These are phyloP conservation scores for Sebastiscus tertius DNA, from an alignment of 2,797 vertebrate species.

Conservation along the genomic window DNA sequence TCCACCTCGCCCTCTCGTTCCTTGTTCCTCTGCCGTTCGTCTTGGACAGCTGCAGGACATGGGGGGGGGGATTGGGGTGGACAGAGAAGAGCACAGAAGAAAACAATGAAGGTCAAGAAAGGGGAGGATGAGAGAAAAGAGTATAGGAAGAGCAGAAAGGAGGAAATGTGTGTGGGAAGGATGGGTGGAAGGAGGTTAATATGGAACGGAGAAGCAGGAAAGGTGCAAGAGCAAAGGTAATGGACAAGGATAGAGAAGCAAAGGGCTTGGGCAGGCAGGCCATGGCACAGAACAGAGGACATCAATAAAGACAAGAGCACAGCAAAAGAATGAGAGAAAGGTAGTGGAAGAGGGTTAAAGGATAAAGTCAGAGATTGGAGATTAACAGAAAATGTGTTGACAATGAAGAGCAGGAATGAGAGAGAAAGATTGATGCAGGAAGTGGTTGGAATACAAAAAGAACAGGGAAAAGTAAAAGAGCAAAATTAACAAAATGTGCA, in stretches of 20 bases:
- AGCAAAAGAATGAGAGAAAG: background rate
- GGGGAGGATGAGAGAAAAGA: conserved; percentile 5
- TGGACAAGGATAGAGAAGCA: background rate
- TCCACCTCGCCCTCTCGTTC: conserved; percentile 89
- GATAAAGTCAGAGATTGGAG: background rate
- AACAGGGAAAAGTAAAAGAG: background rate
- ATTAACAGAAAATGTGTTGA: background rate
- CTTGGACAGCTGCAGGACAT: conserved; percentile 87
- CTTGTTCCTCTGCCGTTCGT: conserved; percentile 92
- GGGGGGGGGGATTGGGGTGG: background rate
- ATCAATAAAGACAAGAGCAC: background rate
- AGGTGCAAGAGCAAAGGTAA: background rate
- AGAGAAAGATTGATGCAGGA: background rate
- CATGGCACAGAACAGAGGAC: background rate
- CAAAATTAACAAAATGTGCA: conserved; percentile 3
- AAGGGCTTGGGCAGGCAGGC: background rate
- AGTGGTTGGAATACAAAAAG: background rate
- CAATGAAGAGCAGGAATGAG: background rate
- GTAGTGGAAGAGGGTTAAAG: background rate
- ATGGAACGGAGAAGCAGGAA: background rate
- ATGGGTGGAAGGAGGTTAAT: background rate
- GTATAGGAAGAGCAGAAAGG: conserved; percentile 5
- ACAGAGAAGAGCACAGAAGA: conserved; percentile 27
- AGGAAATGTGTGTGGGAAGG: background rate
- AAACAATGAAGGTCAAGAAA: conserved; percentile 38